Conservation (phyloP, 2,888 invertebrate species). For the Dioctria linearis region DNA sequence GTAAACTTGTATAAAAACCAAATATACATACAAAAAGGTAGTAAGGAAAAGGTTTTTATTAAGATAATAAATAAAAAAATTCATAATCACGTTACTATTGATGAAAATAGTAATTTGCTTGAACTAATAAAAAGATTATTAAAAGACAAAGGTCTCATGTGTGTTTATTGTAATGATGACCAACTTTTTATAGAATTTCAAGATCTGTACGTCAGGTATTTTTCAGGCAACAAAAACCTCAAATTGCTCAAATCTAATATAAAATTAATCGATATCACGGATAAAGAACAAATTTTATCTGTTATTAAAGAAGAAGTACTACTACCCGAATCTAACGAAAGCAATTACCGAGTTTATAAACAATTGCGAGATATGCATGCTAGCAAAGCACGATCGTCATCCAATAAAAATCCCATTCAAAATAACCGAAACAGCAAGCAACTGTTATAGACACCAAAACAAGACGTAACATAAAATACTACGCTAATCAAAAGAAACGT, state of each 20-base stretch:
- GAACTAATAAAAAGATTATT: conserved; percentile 53
- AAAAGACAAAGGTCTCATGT: too few relatives aligned
- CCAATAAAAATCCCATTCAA: conserved; percentile 58
- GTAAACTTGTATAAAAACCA: conserved; percentile 28
- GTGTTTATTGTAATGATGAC: too few relatives aligned
- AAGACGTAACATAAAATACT: too few relatives aligned
- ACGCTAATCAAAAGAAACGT: too few relatives aligned
- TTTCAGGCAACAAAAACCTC: conserved; percentile 45
- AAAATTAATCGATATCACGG: conserved; percentile 47
- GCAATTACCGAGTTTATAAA: conserved; percentile 55
- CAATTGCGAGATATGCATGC: conserved; percentile 52
- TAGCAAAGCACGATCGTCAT: conserved; percentile 59
- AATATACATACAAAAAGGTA: conserved; percentile 26
- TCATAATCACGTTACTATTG: conserved; percentile 8
- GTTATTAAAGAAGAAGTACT: conserved; percentile 53
- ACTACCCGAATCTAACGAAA: conserved; percentile 56
- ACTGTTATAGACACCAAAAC: too few relatives aligned
- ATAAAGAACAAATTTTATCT: conserved; percentile 57
- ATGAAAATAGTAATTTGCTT: conserved; percentile 47
- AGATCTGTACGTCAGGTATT: conserved; percentile 45
- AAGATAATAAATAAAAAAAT: conserved; percentile 36
- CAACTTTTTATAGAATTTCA: conserved; percentile 54
- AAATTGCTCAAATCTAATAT: conserved; percentile 48
- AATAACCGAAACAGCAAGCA: conserved; percentile 57
- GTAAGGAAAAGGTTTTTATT: conserved; percentile 6